phyloP scores from a whole-genome alignment of 2,113 vertebrate genomes.

The Eurypyga helias region DNA sequence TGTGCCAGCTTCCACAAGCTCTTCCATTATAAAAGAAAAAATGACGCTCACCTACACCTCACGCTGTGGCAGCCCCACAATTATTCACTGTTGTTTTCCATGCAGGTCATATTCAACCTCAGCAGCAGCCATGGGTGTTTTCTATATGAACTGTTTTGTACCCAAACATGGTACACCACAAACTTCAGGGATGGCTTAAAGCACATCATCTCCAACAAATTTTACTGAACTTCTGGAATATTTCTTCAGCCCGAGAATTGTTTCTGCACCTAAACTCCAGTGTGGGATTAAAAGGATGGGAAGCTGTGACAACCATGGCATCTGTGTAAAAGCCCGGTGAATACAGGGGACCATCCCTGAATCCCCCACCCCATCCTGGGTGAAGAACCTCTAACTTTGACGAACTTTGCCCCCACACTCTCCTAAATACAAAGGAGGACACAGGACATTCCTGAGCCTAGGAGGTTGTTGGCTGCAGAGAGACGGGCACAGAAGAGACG shows the following conservation, averaged over 20 bases:
- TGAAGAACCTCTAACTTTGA: not conserved
- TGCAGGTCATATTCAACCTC: not conserved
- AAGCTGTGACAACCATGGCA: not conserved
- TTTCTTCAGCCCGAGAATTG: not conserved
- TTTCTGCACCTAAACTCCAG: not conserved
- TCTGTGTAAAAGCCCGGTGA: not conserved
- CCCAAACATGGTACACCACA: not conserved
- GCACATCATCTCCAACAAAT: not conserved
- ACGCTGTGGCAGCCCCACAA: not conserved
- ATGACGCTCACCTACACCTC: not conserved
- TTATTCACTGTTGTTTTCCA: not conserved
- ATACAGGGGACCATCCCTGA: not conserved
- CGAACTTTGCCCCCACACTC: not conserved
- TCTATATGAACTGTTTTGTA: not conserved
- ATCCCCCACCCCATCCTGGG: not conserved
- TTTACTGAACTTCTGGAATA: not conserved
- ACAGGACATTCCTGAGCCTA: not conserved
- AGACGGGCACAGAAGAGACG: rapidly evolving
- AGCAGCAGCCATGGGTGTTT: not conserved
- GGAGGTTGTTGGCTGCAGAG: not conserved
- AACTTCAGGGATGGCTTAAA: not conserved
- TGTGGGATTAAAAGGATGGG: not conserved
- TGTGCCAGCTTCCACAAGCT: not conserved
- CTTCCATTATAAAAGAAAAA: not conserved
- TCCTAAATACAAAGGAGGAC: not conserved